Percentiles rank a stretch among this genome's conserved stretches.
Conservation (phyloP, 2,888 invertebrate genomes). For the Cantharis rustica region DNA sequence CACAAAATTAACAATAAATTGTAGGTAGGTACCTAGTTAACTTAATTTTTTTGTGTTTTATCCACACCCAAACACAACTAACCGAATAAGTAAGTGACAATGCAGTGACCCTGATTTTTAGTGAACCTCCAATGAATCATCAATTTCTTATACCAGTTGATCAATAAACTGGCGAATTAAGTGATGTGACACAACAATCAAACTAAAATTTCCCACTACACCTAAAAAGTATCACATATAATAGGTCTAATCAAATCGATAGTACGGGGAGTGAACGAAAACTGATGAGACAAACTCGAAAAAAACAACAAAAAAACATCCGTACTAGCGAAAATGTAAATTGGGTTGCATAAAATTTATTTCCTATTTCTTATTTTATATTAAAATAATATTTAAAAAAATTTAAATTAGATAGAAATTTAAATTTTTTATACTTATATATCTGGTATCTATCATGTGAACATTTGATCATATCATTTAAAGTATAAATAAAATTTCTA, state of each 20-base stretch:
- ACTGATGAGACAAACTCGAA: background rate
- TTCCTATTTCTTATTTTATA: too few relatives aligned
- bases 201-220: background rate
- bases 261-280: background rate
- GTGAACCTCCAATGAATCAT: background rate
- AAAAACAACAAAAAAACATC: background rate
- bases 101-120: constrained; percentile 1
- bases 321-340: background rate
- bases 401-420: too few relatives aligned
- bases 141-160: background rate
- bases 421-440: too few relatives aligned
- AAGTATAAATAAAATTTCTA: too few relatives aligned
- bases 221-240: background rate
- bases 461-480: too few relatives aligned
- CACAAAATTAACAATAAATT: background rate
- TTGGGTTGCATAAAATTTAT: background rate
- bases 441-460: too few relatives aligned
- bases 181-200: background rate
- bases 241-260: background rate
- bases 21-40: background rate
- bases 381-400: too few relatives aligned
- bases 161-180: constrained; percentile 3
- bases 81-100: background rate
- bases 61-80: constrained; percentile 44
- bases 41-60: background rate